Base-by-base conservation (phyloP, 2,888 invertebrate species). In the Caenorhabditis macrosperma region DNA sequence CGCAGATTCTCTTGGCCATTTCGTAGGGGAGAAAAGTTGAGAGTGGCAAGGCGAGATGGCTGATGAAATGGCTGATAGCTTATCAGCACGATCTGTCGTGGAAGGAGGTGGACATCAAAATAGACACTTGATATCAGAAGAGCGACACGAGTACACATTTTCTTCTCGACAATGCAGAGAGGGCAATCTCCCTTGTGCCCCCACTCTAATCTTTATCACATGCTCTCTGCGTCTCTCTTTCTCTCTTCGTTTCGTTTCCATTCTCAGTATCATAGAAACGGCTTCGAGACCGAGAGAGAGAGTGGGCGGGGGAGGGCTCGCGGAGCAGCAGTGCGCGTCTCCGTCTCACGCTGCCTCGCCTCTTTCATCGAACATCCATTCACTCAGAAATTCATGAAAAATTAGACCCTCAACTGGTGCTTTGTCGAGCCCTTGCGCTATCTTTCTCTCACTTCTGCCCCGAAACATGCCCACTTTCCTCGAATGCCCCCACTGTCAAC, bases 1-100 rank as follows among this genome's bases (percentile, higher is more conserved):
- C 93, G 46, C 93, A 94, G 5, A 94, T 92, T 78, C 92, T 74
- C 17, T 69, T 69, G 59, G 67, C 24, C 68, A 71, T 71, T 54
- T 52, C 38, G 33, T 17, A 12, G 30, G 38, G 10, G 30, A 48
- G 44, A 48, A 28, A 20, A 20, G 12, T 22, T 55, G 1, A 12
- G 46, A 46, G 5, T 26, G 44, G 3, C n/a, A n/a, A 9, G 26
- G 38, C 12, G 24, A 30, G 33, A 38, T 24, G 59, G 24, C 38
- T 41, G 41, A 59, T 24, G 59, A 59, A 59, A 41, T 38, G 59
- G n/a, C 41, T 59, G 59, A 59, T 41, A 41, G 12, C 26, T 59
- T 59, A 54, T 54, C 54, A 54, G 54, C 24, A 46, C 30, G 15
- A 30, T 60, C 20, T 60, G 44, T 60, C 59, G 59, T 60, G 59